Evolutionary conservation across 2,888 invertebrate species (phyloP), one percentile per base, ranked within the genome.

Genomic region (Drosophila cognata): DNA sequence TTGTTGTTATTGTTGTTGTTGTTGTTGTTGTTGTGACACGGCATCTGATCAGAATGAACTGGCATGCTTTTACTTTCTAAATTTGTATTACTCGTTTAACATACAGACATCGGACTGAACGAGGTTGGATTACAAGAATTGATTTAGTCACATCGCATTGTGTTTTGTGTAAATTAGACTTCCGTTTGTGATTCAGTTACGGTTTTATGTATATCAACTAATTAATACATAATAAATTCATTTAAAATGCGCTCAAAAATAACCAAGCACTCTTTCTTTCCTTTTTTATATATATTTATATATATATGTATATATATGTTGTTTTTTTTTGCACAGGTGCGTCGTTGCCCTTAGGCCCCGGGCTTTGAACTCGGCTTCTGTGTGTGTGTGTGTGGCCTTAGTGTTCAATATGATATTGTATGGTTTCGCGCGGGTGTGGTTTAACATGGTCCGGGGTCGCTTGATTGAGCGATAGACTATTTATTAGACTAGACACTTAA

Each of bases 31-130:
- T 59, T 51, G 61, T 65, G 57, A 59, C 52, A 64, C 57, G 70
- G 66, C 74, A 72, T 70, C 82, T 81, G 67, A 81, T 77, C 82
- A 72, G 81, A 72, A 66, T 61, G 33, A 50, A 58, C 59, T 41
- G 70, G 74, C 71, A 61, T 77, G 85, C 90, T 88, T 86, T 86
- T 86, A 86, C 85, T 86, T 86, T 86, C 85, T 90, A 86, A 86
- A 89, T 86, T 89, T 85, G 81, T 90, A 86, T 86, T 74, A 66
- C 74, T 66, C 69, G 86, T 74, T 70, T 73, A 74, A 77, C 84
- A 68, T 70, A 52, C 67, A 66, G 55, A 56, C 33, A 56, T 29
- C 55, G 59, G 35, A 35, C 0, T 62, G 53, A 25, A 46, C 46
- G 60, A 50, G 48, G 48, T 55, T 60, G 61, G 71, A 63, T 81